Base-by-base conservation (phyloP, 2,797 vertebrate species). In the Parambassis ranga region DNA sequence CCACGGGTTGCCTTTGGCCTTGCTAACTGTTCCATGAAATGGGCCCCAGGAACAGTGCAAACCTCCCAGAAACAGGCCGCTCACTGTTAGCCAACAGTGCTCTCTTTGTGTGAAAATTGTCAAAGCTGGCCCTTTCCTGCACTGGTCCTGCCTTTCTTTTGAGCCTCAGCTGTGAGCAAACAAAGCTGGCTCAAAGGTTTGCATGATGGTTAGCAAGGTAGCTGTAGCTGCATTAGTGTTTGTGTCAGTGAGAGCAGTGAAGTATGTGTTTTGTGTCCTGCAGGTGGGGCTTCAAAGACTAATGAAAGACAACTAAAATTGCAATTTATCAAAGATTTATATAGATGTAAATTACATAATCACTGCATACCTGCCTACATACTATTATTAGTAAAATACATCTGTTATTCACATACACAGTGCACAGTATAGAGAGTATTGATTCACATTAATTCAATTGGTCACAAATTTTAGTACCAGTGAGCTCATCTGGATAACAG, bases 21-120 rank as follows among this genome's bases (percentile, higher is more conserved):
- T 92, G 88, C 93, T 94, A 92, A 93, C 89, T 92, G 88, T 92
- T 93, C 92, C 92, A 93, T 94, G 91, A 95, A 95, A 94, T 92
- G 87, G 74, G 88, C 90, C 91, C 89, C 93, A 92, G 91, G 87
- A 92, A 89, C 85, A 91, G 87, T 69, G 82, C 88, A 93, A 92
- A 90, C 65, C 83, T 91, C 82, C 85, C 84, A 60, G 86, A 91
- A 92, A 94, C 90, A 93, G 90, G 91, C 93, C 75, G 87, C 90
- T 92, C 87, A 92, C 94, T 94, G 93, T 93, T 94, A 92, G 83
- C 91, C 91, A 88, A 95, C 94, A 96, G 90, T 94, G 92, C 90
- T 69, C 76, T 88, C 90, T 94, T 93, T 95, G 93, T 94, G 90
- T 89, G 60, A 83, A 85, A 89, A 90, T 88, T 73, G 81, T 87